A percentile compares a stretch with the other conserved stretches of the same genome.
These are phyloP conservation scores for Eupithecia pulchellata DNA, from an alignment of 2,888 invertebrate species.

Conservation along the genomic window DNA sequence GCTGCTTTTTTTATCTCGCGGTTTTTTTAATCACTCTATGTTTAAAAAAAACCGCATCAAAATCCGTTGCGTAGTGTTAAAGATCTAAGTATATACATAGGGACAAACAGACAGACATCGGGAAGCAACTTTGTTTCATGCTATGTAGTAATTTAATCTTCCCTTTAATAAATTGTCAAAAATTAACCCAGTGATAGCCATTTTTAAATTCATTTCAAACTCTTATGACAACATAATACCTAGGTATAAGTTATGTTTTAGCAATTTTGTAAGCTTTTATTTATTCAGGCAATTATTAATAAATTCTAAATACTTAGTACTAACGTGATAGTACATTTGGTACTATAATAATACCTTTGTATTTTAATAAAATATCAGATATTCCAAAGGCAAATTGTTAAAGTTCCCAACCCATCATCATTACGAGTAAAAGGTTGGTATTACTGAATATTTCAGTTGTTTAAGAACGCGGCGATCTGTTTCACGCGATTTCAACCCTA, in stretches of 20 bases:
- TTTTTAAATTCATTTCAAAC: not conserved
- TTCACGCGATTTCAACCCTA: constrained; percentile 67
- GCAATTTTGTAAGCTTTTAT: too few relatives aligned
- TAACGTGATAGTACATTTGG: not conserved
- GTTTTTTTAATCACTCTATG: too few relatives aligned
- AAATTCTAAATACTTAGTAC: not conserved
- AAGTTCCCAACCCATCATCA: constrained; percentile 79
- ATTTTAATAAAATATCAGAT: constrained; percentile 17
- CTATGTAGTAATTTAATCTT: too few relatives aligned
- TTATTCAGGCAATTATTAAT: too few relatives aligned
- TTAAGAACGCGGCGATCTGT: constrained; percentile 67
- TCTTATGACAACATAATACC: too few relatives aligned
- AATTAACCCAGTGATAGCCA: not conserved
- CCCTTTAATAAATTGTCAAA: not conserved
- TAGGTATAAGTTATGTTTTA: too few relatives aligned
- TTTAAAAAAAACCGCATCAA: too few relatives aligned
- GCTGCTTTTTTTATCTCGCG: too few relatives aligned
- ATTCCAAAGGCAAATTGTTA: constrained; percentile 59
- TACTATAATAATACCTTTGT: not conserved
- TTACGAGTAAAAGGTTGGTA: constrained; percentile 74
- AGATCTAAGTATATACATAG: too few relatives aligned
- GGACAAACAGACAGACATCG: too few relatives aligned
- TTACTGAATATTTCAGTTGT: constrained; percentile 80
- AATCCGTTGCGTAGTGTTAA: too few relatives aligned
- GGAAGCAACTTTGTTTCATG: too few relatives aligned